phyloP scores from a whole-genome alignment of 2,113 vertebrate genomes.

The Ptilonorhynchus violaceus region DNA sequence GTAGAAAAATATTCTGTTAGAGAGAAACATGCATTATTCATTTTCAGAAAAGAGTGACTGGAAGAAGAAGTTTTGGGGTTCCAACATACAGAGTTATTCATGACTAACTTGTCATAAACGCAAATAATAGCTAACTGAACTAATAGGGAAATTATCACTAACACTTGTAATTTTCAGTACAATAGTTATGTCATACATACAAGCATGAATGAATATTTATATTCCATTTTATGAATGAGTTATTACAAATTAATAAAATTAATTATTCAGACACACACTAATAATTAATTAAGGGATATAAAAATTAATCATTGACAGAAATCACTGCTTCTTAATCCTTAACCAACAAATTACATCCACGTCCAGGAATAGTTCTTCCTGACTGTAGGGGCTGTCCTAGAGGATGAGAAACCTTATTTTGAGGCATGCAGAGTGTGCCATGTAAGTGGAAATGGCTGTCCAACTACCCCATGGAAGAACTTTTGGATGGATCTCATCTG shows the following conservation, averaged over 20 bases:
- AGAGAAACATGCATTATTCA: neutral
- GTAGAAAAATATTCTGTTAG: neutral
- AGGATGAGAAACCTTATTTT: neutral
- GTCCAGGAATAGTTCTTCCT: neutral
- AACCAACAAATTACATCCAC: neutral
- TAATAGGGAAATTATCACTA: neutral
- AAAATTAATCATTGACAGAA: neutral
- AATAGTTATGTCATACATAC: neutral
- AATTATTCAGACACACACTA: neutral
- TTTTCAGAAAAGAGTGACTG: neutral
- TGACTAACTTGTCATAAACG: neutral
- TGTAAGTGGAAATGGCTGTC: neutral
- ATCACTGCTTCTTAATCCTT: neutral
- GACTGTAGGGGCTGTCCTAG: neutral
- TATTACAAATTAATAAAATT: neutral
- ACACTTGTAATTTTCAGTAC: neutral
- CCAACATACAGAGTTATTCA: neutral
- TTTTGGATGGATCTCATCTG: neutral
- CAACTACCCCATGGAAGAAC: neutral
- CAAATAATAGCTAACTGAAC: neutral
- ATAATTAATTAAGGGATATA: neutral
- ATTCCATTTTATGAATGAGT: neutral
- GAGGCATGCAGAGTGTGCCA: neutral
- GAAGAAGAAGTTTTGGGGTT: neutral
- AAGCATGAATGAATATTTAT: neutral